phyloP scores from a whole-genome alignment of 92 coral and sea anemone species.

The Epizoanthus rinbou region DNA sequence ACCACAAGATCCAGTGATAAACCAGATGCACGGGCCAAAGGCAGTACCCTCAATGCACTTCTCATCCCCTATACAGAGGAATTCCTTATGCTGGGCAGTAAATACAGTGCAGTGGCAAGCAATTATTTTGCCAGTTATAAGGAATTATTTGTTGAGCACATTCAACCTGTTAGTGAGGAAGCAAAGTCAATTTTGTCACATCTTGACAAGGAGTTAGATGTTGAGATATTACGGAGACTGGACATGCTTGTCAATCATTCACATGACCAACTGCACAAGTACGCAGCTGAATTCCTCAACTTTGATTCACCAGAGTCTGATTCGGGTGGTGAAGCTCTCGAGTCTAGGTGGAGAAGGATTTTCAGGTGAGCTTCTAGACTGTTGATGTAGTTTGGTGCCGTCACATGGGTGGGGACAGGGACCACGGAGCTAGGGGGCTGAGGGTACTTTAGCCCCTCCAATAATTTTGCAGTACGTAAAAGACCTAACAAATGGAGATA shows the following conservation, averaged over 20 bases:
- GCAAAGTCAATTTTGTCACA: conserved; percentile 11
- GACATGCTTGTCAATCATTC: conserved; percentile 40
- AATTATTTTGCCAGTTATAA: conserved; percentile 17
- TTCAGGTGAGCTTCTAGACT: conserved; percentile 44
- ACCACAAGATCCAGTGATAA: conserved; percentile 4
- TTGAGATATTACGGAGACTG: conserved; percentile 45
- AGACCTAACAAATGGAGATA: no score
- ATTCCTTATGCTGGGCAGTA: conserved; percentile 52
- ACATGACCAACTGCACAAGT: conserved; percentile 41
- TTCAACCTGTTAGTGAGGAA: conserved; percentile 38
- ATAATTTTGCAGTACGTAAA: no score
- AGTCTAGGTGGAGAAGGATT: conserved; percentile 51
- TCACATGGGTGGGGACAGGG: no score
- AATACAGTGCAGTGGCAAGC: conserved; percentile 25
- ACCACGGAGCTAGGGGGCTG: no score
- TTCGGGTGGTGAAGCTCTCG: conserved; percentile 6
- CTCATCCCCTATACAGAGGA: conserved; percentile 72
- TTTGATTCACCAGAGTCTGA: conserved; percentile 51
- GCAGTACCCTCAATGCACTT: conserved; percentile 61
- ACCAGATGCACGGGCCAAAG: conserved; percentile 34
- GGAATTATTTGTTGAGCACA: conserved; percentile 37
- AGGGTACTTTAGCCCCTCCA: no score
- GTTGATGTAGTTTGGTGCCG: no score
- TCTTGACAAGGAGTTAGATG: conserved; percentile 21
- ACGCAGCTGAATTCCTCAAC: conserved; percentile 53